Conservation (phyloP, 2,888 invertebrate genomes). For the Alloscopus bannaensis region DNA sequence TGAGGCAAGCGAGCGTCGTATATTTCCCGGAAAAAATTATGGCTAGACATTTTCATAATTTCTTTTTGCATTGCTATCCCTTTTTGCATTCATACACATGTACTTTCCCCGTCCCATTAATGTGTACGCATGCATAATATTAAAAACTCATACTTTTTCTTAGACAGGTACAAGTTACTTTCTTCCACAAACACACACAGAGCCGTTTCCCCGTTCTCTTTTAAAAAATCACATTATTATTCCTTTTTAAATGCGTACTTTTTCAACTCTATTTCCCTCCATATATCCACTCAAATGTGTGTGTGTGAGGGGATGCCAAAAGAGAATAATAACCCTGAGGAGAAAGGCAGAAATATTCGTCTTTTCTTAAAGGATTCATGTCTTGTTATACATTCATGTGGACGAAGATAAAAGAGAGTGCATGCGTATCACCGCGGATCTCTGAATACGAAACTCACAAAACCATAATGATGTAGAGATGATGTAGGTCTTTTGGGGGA, state of each 20-base stretch:
- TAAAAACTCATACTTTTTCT: slow-evolving; percentile 13
- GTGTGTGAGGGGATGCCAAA: slow-evolving; percentile 24
- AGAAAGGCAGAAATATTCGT: slow-evolving; percentile 22
- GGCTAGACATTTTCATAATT: neutral
- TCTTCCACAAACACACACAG: neutral
- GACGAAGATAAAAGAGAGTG: slow-evolving; percentile 15
- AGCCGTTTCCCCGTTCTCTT: neutral
- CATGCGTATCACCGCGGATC: no score
- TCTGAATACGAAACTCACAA: neutral
- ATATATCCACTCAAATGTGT: no score
- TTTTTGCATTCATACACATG: neutral
- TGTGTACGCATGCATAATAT: slow-evolving; percentile 23
- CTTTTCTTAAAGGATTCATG: slow-evolving; percentile 25
- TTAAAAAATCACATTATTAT: neutral
- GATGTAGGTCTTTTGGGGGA: slow-evolving; percentile 47
- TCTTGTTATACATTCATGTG: slow-evolving; percentile 35
- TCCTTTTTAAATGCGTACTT: slow-evolving; percentile 2
- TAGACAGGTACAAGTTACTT: slow-evolving; percentile 1
- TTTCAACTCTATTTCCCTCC: no score
- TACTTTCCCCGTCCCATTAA: no score
- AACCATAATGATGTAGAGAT: slow-evolving; percentile 55
- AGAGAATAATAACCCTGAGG: slow-evolving; percentile 37
- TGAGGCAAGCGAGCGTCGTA: slow-evolving; percentile 34
- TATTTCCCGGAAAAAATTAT: slow-evolving; percentile 33
- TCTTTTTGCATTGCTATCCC: neutral